These are phyloP conservation scores for Bombus fervidus DNA, from an alignment of 1,140 invertebrate species.

Conservation along the genomic window DNA sequence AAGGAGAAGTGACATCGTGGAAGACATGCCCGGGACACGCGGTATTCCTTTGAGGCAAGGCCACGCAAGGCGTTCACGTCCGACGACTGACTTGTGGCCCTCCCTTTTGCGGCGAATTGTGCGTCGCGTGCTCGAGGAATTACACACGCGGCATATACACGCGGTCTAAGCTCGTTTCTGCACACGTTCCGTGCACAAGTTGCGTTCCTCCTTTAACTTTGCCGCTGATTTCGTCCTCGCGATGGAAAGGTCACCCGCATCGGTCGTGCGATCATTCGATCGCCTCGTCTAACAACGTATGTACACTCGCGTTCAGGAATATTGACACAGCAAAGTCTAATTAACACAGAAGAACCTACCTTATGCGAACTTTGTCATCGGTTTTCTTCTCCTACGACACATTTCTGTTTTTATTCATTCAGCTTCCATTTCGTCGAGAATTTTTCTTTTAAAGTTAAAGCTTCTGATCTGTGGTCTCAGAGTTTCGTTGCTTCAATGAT, in stretches of 20 bases:
- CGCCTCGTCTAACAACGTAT: too few species aligned
- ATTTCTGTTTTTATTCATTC: too few species aligned
- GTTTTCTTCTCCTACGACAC: too few species aligned
- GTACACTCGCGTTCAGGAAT: not conserved
- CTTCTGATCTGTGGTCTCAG: too few species aligned
- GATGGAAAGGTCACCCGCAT: not conserved
- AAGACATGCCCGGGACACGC: constrained; percentile 20
- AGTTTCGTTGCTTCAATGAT: too few species aligned
- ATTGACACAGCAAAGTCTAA: too few species aligned
- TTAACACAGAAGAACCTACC: too few species aligned
- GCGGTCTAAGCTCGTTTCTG: not conserved
- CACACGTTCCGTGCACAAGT: not conserved
- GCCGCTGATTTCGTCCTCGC: not conserved
- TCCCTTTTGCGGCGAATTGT: constrained; percentile 25
- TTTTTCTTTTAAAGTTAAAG: too few species aligned
- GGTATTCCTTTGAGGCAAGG: constrained; percentile 37
- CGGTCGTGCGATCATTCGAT: not conserved
- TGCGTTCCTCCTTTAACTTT: constrained; percentile 10
- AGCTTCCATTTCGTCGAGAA: too few species aligned
- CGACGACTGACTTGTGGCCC: constrained; percentile 4
- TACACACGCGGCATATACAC: not conserved
- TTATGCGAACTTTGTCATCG: too few species aligned
- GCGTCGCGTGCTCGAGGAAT: constrained; percentile 19
- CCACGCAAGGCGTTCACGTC: constrained; percentile 20
- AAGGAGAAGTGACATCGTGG: constrained; percentile 11